Evolutionary conservation across 1,140 invertebrate genomes (phyloP).

Genomic region (Tetramorium parvispinum): DNA sequence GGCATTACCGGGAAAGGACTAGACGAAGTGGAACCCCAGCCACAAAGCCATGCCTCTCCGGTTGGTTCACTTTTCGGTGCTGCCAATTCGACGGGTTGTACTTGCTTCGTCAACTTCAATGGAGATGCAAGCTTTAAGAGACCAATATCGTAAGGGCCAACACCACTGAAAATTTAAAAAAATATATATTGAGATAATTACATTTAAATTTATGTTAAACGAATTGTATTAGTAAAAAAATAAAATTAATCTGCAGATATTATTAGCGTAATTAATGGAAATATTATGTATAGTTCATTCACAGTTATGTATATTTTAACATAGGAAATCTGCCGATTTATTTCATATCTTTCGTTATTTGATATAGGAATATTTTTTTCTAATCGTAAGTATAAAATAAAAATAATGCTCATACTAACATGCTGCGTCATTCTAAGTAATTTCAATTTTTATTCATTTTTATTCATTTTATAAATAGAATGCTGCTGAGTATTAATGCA

Average conservation of each 20-base stretch:
- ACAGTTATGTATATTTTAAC: no score
- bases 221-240: neutral
- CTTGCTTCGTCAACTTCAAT: conserved; percentile 81
- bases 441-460: neutral
- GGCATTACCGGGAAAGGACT: conserved; percentile 49
- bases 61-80: conserved; percentile 71
- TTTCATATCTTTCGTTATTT: neutral
- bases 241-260: neutral
- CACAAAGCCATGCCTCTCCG: conserved; percentile 81
- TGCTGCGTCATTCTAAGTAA: neutral
- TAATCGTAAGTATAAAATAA: neutral
- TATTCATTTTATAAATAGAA: neutral
- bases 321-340: neutral
- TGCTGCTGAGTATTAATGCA: neutral
- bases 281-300: neutral
- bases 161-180: conserved; percentile 76
- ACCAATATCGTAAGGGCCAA: conserved; percentile 88
- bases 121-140: conserved; percentile 86
- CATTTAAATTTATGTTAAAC: neutral
- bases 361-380: neutral
- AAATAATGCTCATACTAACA: neutral
- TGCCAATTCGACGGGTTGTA: conserved; percentile 86
- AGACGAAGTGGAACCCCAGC: conserved; percentile 84
- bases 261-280: no score
- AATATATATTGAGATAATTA: neutral